A percentile compares a stretch with the other conserved stretches of the same genome.
Evolutionary conservation across 2,797 vertebrate genomes (phyloP).

Genomic region (Thamnophis elegans): DNA sequence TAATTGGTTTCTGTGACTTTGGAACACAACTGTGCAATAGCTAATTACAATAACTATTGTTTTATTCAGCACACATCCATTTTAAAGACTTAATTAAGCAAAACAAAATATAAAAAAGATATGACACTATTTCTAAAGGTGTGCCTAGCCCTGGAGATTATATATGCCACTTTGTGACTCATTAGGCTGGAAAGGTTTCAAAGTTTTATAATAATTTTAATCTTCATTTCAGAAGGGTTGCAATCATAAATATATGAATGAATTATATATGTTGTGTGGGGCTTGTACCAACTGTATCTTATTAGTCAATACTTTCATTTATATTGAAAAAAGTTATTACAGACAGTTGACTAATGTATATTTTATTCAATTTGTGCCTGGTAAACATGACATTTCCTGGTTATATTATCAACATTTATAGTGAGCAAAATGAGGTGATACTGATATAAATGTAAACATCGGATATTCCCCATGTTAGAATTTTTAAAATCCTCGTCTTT

Average conservation of each 20-base stretch:
- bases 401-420: not conserved
- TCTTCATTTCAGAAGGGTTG: not conserved
- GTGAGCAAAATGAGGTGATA: not conserved
- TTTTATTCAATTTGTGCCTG: not conserved
- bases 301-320: not conserved
- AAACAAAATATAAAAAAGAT: not conserved
- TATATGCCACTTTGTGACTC: not conserved
- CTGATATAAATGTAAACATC: not conserved
- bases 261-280: not conserved
- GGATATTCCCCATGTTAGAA: not conserved
- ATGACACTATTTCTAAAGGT: not conserved
- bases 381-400: not conserved
- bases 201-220: constrained; percentile 8
- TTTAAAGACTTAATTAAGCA: not conserved
- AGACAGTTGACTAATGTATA: not conserved
- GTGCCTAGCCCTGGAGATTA: not conserved
- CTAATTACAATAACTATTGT: not conserved
- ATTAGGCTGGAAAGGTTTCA: not conserved
- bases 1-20: not conserved
- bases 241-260: not conserved
- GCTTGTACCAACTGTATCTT: not conserved
- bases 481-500: not conserved
- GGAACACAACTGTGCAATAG: not conserved
- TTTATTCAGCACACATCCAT: not conserved
- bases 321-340: not conserved